These are phyloP conservation scores for Ibycter americanus DNA, from an alignment of 2,797 vertebrate genomes.

Conservation along the genomic window DNA sequence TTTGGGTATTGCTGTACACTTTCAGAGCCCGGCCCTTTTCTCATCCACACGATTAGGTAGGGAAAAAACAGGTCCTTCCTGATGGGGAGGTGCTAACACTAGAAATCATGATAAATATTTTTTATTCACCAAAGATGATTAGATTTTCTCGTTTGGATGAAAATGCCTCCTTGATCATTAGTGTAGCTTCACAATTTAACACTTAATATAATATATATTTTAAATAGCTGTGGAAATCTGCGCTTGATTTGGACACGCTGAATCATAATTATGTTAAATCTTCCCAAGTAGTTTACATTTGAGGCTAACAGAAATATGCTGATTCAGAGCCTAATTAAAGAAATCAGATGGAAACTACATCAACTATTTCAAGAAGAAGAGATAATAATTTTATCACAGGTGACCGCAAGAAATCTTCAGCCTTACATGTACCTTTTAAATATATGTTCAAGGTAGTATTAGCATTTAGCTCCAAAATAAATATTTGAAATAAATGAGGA, in stretches of 20 bases:
- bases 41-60: neutral
- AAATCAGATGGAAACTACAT: neutral
- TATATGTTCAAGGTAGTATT: neutral
- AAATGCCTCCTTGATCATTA: neutral
- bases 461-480: neutral
- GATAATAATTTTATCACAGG: neutral
- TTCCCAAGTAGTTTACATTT: neutral
- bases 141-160: neutral
- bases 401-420: neutral
- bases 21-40: neutral
- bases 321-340: constrained; percentile 14
- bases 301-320: neutral
- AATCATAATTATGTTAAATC: neutral
- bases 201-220: neutral
- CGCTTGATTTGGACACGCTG: neutral
- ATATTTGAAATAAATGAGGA: neutral
- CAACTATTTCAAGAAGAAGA: neutral
- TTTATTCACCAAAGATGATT: neutral
- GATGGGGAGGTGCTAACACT: neutral
- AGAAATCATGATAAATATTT: neutral
- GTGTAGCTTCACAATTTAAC: neutral
- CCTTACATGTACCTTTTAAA: neutral
- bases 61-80: neutral
- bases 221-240: neutral
- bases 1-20: neutral